phyloP scores from a whole-genome alignment of 2,888 invertebrate genomes.

The Leptopilina drosophilae region DNA sequence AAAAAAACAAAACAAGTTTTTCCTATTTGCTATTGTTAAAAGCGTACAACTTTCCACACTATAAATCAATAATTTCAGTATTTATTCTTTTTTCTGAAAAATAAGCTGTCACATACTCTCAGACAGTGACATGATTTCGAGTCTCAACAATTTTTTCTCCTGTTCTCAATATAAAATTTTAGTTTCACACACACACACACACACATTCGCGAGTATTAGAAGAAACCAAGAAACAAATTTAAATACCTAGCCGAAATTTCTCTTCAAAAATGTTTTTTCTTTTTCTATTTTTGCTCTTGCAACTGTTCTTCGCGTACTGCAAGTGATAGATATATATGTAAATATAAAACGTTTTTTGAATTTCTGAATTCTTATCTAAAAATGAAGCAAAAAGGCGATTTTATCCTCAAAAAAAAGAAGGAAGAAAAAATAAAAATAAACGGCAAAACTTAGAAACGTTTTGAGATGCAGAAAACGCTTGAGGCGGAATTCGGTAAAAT shows the following conservation, averaged over 20 bases:
- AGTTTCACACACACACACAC: no score
- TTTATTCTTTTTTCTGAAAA: background rate
- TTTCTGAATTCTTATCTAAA: background rate
- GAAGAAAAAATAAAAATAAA: background rate
- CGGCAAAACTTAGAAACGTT: background rate
- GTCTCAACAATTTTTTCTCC: no score
- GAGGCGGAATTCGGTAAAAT: background rate
- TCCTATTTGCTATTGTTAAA: no score
- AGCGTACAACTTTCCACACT: no score
- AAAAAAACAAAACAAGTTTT: no score
- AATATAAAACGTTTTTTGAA: background rate
- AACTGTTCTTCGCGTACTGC: background rate
- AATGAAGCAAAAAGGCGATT: background rate
- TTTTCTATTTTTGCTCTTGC: background rate
- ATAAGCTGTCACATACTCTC: no score
- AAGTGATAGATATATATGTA: background rate
- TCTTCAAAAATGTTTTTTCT: background rate
- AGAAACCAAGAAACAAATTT: background rate
- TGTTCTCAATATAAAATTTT: no score
- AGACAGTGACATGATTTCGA: no score
- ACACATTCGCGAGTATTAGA: no score
- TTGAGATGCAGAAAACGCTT: slow-evolving; percentile 15
- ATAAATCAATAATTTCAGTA: no score
- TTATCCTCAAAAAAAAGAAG: background rate
- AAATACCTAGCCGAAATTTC: background rate